Percentiles rank a stretch among this genome's conserved stretches.
phyloP scores from a whole-genome alignment of 2,113 vertebrate species.

The Labeo rohita region DNA sequence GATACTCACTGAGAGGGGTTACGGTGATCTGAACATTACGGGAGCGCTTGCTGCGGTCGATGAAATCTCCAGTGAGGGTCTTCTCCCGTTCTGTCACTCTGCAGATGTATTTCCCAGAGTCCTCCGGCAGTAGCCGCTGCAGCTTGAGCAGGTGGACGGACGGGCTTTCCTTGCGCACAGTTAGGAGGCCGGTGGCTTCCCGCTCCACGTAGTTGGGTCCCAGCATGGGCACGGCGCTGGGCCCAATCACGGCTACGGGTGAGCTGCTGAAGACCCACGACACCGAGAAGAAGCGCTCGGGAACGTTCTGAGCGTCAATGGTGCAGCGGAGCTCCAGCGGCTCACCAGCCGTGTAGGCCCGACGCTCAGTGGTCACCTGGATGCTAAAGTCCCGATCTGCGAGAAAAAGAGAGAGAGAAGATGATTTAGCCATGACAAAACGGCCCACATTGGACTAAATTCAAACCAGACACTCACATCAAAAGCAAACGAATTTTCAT shows the following conservation, averaged over 20 bases:
- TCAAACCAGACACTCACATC: background rate
- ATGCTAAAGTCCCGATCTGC: constrained; percentile 94
- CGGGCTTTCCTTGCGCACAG: constrained; percentile 87
- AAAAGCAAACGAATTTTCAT: constrained; percentile 53
- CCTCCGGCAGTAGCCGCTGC: constrained; percentile 86
- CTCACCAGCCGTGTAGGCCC: constrained; percentile 90
- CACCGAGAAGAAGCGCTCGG: constrained; percentile 94
- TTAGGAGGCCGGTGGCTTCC: constrained; percentile 87
- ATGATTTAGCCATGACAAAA: background rate
- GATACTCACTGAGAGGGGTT: constrained; percentile 89
- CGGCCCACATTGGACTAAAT: background rate
- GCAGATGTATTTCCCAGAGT: constrained; percentile 96
- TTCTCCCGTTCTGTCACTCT: constrained; percentile 92
- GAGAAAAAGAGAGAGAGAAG: constrained; percentile 28
- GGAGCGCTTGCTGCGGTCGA: constrained; percentile 94
- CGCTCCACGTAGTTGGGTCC: constrained; percentile 87
- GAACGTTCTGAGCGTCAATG: constrained; percentile 91
- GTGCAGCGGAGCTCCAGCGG: constrained; percentile 91
- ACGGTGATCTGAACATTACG: constrained; percentile 94
- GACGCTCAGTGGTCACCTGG: constrained; percentile 91
- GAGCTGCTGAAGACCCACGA: constrained; percentile 99
- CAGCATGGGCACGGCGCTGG: constrained; percentile 88
- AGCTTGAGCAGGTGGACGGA: constrained; percentile 89
- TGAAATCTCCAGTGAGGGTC: constrained; percentile 90
- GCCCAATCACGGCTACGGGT: constrained; percentile 91